phyloP scores from a whole-genome alignment of 2,888 invertebrate species.

The Tinea trinotella region DNA sequence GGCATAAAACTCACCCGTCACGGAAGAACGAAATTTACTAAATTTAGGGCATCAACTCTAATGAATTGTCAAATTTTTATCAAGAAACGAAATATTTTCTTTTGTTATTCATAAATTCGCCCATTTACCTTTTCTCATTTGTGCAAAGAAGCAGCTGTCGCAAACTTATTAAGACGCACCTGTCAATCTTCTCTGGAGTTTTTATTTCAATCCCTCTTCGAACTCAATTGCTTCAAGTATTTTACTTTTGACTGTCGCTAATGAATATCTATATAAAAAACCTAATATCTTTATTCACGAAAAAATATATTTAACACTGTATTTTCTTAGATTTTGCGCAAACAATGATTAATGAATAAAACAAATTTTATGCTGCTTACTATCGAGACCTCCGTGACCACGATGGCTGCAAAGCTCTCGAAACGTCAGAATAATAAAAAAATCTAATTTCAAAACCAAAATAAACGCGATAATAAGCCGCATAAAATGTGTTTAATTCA shows the following conservation, averaged over 20 bases:
- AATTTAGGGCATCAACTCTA: slow-evolving; percentile 9
- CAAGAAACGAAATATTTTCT: slow-evolving; percentile 22
- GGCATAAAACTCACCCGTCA: neutral
- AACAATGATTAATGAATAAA: no score
- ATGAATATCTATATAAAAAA: no score
- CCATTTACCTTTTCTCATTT: slow-evolving; percentile 68
- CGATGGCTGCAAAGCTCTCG: no score
- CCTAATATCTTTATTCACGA: no score
- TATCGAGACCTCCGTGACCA: no score
- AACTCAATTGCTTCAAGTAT: slow-evolving; percentile 47
- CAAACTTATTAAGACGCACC: slow-evolving; percentile 70
- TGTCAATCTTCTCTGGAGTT: slow-evolving; percentile 64
- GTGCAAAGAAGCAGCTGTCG: slow-evolving; percentile 51
- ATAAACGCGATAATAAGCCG: no score
- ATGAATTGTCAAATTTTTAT: slow-evolving; percentile 15
- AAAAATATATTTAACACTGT: no score
- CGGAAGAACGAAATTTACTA: neutral
- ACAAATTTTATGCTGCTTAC: no score
- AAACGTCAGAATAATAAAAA: no score
- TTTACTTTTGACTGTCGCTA: slow-evolving; percentile 36
- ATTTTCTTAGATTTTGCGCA: no score
- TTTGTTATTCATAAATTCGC: slow-evolving; percentile 41
- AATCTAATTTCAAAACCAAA: no score
- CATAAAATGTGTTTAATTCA: no score
- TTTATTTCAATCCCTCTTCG: slow-evolving; percentile 58